Evolutionary conservation across 2,113 vertebrate species (phyloP).

Genomic region (Sander lucioperca): DNA sequence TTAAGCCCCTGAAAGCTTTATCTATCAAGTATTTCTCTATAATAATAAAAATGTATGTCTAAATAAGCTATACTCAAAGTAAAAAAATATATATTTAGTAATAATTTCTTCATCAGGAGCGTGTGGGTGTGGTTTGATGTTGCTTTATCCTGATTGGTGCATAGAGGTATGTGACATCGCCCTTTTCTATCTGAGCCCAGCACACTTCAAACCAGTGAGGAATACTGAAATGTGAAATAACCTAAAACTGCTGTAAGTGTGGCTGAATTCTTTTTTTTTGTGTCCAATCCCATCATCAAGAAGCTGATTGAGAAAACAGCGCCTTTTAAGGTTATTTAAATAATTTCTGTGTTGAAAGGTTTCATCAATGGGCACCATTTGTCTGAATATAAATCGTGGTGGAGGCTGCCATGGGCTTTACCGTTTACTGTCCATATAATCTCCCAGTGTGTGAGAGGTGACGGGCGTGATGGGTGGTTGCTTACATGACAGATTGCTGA

Average conservation of each 20-base stretch:
- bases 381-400: constrained; percentile 24
- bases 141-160: neutral
- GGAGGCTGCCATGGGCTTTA: constrained; percentile 17
- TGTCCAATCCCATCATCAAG: neutral
- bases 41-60: neutral
- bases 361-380: constrained; percentile 5
- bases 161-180: neutral
- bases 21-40: neutral
- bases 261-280: too few species aligned
- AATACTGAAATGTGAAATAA: neutral
- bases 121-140: neutral
- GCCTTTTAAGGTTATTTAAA: neutral
- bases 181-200: neutral
- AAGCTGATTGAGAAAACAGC: neutral
- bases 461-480: constrained; percentile 61
- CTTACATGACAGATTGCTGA: constrained; percentile 76
- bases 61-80: neutral
- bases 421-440: constrained; percentile 30
- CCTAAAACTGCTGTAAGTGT: neutral
- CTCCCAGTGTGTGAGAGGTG: constrained; percentile 45
- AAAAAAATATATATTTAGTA: neutral
- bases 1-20: neutral
- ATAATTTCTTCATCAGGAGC: neutral
- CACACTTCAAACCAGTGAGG: neutral
- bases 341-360: neutral